Evolutionary conservation across 1,140 invertebrate species (phyloP).

Genomic region (Drosophila orosa): DNA sequence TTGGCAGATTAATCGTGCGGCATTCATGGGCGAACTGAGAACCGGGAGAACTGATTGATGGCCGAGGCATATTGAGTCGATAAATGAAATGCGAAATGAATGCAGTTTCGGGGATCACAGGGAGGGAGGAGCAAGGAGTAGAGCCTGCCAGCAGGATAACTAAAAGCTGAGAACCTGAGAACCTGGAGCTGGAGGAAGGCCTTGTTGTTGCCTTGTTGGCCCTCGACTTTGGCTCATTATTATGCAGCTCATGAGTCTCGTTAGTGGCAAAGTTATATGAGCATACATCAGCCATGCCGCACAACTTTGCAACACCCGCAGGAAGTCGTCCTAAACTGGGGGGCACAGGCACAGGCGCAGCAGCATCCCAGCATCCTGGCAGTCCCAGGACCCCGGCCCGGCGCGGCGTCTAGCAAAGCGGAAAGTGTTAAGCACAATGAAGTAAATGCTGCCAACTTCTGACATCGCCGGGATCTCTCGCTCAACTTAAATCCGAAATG

Average conservation of each 20-base stretch:
- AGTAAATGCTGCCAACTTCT: conserved; percentile 75
- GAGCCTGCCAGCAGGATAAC: neutral
- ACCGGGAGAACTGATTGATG: conserved; percentile 57
- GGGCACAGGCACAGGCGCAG: no score
- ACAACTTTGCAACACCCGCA: conserved; percentile 77
- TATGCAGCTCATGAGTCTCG: conserved; percentile 81
- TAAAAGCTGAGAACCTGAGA: no score
- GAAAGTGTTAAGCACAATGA: conserved; percentile 77
- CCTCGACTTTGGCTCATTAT: conserved; percentile 62
- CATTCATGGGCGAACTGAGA: conserved; percentile 57
- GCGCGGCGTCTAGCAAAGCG: conserved; percentile 53
- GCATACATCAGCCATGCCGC: conserved; percentile 75
- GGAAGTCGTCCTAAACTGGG: conserved; percentile 30
- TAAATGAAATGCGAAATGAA: conserved; percentile 35
- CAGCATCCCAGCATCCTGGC: conserved; percentile 2
- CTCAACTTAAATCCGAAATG: conserved; percentile 30
- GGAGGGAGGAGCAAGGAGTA: neutral
- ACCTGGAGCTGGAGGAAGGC: neutral
- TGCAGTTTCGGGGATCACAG: conserved; percentile 9
- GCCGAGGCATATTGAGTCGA: conserved; percentile 31
- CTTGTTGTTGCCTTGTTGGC: conserved; percentile 10
- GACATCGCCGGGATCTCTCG: conserved; percentile 33
- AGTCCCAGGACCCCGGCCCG: neutral
- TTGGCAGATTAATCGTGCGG: conserved; percentile 78
- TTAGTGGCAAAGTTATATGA: conserved; percentile 82